These are phyloP conservation scores for Bilobella aurantiaca DNA, from an alignment of 1,140 invertebrate genomes.

Conservation along the genomic window DNA sequence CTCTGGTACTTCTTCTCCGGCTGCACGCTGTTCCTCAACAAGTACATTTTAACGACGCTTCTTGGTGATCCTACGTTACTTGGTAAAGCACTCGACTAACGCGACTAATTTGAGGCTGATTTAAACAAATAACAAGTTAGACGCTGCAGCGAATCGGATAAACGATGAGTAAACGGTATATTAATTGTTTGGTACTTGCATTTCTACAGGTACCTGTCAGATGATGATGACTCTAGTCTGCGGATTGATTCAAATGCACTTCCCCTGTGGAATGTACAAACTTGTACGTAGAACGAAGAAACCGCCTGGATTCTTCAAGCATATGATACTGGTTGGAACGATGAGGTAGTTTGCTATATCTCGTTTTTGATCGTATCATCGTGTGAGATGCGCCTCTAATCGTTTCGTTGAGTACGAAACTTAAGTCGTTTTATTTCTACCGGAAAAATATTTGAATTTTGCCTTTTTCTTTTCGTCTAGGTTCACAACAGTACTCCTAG, in stretches of 20 bases:
- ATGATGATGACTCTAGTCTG: conserved; percentile 63
- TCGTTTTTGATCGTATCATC: too few species aligned
- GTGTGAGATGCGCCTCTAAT: too few species aligned
- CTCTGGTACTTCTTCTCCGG: conserved; percentile 70
- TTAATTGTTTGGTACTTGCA: conserved; percentile 2
- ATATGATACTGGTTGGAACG: conserved; percentile 65
- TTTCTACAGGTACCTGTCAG: conserved; percentile 53
- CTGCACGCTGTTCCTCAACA: conserved; percentile 70
- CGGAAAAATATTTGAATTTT: neutral
- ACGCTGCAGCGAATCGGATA: too few species aligned
- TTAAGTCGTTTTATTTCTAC: conserved; percentile 3
- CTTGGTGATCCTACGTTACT: conserved; percentile 66
- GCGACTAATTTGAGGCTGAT: too few species aligned
- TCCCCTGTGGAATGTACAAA: conserved; percentile 62
- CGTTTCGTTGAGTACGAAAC: too few species aligned
- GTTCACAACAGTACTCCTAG: conserved; percentile 64
- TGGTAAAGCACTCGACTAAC: too few species aligned
- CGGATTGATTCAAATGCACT: conserved; percentile 65
- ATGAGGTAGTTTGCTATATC: conserved; percentile 47
- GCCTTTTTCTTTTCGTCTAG: conserved; percentile 40
- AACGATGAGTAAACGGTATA: neutral
- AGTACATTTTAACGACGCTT: conserved; percentile 67
- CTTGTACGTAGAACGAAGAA: conserved; percentile 49
- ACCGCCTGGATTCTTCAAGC: conserved; percentile 61
- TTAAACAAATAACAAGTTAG: too few species aligned